Percentiles rank a stretch among this genome's conserved stretches.
phyloP scores from a whole-genome alignment of 2,113 vertebrate species.

The Phylloscopus trochiloides region DNA sequence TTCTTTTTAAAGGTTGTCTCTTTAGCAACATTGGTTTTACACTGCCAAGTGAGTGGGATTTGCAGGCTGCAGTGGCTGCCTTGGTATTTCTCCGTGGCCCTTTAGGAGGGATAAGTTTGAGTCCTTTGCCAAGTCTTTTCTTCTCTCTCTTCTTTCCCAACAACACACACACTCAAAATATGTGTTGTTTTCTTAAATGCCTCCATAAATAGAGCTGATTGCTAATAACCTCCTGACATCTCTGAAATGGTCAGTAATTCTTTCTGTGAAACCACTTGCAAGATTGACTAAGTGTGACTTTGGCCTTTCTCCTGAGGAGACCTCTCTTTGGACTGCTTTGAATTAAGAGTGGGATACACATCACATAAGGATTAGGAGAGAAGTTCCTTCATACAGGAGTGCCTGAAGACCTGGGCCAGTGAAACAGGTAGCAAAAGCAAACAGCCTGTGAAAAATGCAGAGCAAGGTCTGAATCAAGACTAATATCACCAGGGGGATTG shows the following conservation, averaged over 20 bases:
- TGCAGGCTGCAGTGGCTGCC: neutral
- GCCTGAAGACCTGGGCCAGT: neutral
- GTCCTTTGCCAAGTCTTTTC: neutral
- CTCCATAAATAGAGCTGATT: neutral
- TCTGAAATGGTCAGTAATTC: neutral
- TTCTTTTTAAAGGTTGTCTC: constrained; percentile 14
- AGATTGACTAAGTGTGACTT: neutral
- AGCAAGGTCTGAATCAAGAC: neutral
- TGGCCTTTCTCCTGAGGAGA: neutral
- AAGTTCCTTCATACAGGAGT: neutral
- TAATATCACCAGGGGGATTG: neutral
- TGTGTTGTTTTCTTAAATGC: neutral
- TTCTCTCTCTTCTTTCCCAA: neutral
- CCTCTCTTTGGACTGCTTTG: neutral
- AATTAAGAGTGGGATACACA: neutral
- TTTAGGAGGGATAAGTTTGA: neutral
- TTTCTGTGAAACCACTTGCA: neutral
- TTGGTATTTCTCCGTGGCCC: neutral
- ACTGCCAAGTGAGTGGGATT: neutral
- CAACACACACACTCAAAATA: accelerated
- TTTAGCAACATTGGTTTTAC: neutral
- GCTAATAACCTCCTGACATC: neutral
- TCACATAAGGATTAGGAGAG: neutral
- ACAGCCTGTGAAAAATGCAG: neutral
- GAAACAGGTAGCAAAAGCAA: neutral